Evolutionary conservation across 2,888 invertebrate species (phyloP), one percentile per base, ranked within the genome.

Genomic region (Polyploca ridens): DNA sequence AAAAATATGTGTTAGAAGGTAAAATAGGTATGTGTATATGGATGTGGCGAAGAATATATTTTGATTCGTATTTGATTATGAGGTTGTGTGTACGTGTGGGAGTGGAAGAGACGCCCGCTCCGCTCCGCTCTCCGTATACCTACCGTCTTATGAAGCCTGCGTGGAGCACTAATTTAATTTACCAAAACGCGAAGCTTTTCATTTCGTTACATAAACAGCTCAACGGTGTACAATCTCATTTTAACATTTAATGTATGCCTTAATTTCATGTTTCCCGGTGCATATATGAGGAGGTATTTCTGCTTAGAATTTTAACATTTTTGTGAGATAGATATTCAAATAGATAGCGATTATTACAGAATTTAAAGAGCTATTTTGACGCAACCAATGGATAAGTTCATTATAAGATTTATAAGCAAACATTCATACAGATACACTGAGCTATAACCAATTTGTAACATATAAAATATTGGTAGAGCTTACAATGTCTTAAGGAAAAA

Each of bases 141-240:
- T 54, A 19, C 8, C 54, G 19, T 19, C 54, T 54, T 54, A 54
- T 54, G 54, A 54, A 54, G 54, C 16, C 54, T 54, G 54, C 71
- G 73, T 72, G 74, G 74, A 78, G 77, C 75, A 74, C 80, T 83
- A 86, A 86, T 84, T 86, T 82, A 84, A 87, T 87, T 82, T 82
- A 69, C 74, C 77, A 69, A 79, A 82, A 83, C 79, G 77, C 79
- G 70, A 72, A 81, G 79, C 76, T 81, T 77, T 76, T 70, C 77
- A 74, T 84, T 74, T 82, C 76, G 77, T 78, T 82, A 75, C 73
- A 72, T 78, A 80, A 82, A 82, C 79, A 73, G 68, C 66, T 72
- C 66, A 73, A 73, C 68, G 69, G 74, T 75, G 75, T 76, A 78
- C 76, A 79, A 83, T 79, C 76, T 78, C 72, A 75, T 83, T 81